Percentiles rank a stretch among this genome's conserved stretches.
Conservation (phyloP, 2,797 vertebrate species). For the Pogonophryne albipinna region DNA sequence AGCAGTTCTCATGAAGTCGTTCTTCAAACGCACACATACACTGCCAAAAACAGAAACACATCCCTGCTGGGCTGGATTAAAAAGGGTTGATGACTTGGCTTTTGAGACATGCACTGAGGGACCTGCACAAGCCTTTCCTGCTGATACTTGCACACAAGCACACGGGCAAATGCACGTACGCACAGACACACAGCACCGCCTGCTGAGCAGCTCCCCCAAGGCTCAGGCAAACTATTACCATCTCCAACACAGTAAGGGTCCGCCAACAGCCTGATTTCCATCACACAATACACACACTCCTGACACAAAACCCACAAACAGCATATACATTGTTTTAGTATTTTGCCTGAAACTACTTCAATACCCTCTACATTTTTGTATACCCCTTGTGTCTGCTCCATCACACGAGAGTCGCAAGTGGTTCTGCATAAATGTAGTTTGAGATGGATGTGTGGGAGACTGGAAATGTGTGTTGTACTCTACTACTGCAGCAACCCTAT, state of each 20-base stretch:
- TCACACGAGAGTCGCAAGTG: constrained; percentile 53
- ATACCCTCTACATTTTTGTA: constrained; percentile 25
- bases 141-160: constrained; percentile 60
- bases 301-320: constrained; percentile 24
- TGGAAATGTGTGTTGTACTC: constrained; percentile 31
- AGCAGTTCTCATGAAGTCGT: constrained; percentile 47
- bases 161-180: neutral
- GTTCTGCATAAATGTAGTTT: constrained; percentile 39
- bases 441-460: constrained; percentile 42
- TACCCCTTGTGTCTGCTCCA: constrained; percentile 20
- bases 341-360: constrained; percentile 53
- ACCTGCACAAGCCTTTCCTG: constrained; percentile 64
- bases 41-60: constrained; percentile 68
- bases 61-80: constrained; percentile 78
- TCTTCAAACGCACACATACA: constrained; percentile 47
- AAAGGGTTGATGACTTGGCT: constrained; percentile 81
- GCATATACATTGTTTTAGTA: constrained; percentile 38
- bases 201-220: constrained; percentile 72
- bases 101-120: constrained; percentile 74
- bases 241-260: constrained; percentile 76
- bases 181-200: constrained; percentile 27
- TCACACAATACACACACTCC: constrained; percentile 44
- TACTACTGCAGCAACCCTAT: constrained; percentile 17
- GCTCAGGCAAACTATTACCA: constrained; percentile 80
- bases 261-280: constrained; percentile 70